Evolutionary conservation across 2,113 vertebrate genomes (phyloP).

Genomic region (Megaleporinus macrocephalus): DNA sequence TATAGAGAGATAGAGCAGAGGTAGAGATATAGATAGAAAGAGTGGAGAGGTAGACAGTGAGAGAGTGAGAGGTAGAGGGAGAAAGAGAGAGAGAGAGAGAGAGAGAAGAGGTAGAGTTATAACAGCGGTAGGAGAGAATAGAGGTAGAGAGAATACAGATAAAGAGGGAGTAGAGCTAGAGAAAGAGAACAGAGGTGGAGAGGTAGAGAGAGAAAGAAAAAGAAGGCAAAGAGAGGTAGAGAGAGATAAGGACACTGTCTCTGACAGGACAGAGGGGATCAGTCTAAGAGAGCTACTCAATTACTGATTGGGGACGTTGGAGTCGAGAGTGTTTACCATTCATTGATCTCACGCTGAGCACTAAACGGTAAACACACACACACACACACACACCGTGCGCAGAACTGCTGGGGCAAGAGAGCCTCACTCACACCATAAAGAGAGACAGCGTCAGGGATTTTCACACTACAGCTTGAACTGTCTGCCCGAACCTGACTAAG

Average conservation of each 20-base stretch:
- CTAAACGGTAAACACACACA: slow-evolving; percentile 58
- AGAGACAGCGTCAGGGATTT: neutral
- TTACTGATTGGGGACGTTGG: slow-evolving; percentile 58
- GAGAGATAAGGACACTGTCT: slow-evolving; percentile 22
- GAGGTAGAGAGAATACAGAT: neutral
- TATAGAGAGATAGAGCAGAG: neutral
- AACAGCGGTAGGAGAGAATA: neutral
- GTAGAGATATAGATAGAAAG: slow-evolving; percentile 7
- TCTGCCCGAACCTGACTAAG: too few relatives aligned
- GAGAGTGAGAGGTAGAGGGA: slow-evolving; percentile 35
- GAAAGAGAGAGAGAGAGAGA: slow-evolving; percentile 18
- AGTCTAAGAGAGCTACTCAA: slow-evolving; percentile 57
- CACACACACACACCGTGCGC: slow-evolving; percentile 12
- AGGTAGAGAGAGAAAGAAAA: neutral
- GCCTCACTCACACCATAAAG: neutral
- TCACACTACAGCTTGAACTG: neutral
- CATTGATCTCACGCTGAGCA: slow-evolving; percentile 63
- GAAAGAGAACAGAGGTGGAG: neutral
- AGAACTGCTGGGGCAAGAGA: neutral
- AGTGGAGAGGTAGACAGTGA: neutral
- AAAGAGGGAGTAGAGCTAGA: neutral
- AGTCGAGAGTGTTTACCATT: slow-evolving; percentile 65
- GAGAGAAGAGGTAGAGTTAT: neutral
- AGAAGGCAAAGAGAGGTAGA: neutral
- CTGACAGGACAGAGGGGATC: slow-evolving; percentile 51